Base-by-base conservation (phyloP, 2,113 vertebrate species). In the Takifugu flavidus region DNA sequence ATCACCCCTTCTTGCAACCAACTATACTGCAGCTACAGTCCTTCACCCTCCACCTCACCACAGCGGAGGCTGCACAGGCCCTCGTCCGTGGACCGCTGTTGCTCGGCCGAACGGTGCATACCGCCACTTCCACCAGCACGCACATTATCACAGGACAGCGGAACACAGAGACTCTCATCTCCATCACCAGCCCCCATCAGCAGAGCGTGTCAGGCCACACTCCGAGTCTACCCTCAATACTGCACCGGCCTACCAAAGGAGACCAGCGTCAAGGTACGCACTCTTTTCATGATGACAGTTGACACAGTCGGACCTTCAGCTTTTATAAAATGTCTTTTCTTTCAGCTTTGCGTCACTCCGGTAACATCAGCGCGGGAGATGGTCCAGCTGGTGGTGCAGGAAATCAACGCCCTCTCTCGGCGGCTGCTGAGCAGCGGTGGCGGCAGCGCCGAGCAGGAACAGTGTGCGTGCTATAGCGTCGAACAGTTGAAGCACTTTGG, bases 401-500 rank as follows among this genome's bases (percentile, higher is more conserved):
- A 96, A 89, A 95, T 95, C 90, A 95, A 95, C 13, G 14, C 49
- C 0, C 59, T 93, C 53, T 92, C 91, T 0, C 85, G 75, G 0
- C 67, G 82, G 0, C 28, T 92, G 73, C 84, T 91, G 72, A 89
- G 88, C 0, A 12, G 58, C 31, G 60, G 82, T 0, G 65, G 90
- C 83, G 64, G 88, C 83, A 43, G 67, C 1, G 86, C 89, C 0
- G 10, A 59, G 13, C 67, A 83, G 0, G 82, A 89, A 0, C 73
- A 85, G 15, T 70, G 88, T 74, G 85, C 91, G 64, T 94, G 90
- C 25, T 95, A 94, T 13, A 4, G 80, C 0, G 77, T 91, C 5
- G 95, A 95, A 64, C 94, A 96, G 77, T 66, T 95, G 67, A 86
- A 93, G 69, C 93, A 94, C 89, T 96, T 95, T 0, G 91, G 89